Evolutionary conservation across 2,113 vertebrate genomes (phyloP).

Genomic region (Apodemus speciosus): DNA sequence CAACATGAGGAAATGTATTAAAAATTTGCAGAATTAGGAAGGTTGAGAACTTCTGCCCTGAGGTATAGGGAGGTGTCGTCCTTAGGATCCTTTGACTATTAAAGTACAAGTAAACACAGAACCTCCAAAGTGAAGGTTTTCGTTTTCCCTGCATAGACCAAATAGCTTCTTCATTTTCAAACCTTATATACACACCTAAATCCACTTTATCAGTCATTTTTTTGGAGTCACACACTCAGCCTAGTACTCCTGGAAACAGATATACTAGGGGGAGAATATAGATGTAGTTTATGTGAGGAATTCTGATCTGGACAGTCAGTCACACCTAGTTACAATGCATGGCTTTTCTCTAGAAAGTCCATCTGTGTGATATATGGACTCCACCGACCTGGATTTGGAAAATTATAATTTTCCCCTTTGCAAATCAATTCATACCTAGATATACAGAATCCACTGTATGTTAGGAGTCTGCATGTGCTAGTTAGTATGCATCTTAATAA

Average conservation of each 20-base stretch:
- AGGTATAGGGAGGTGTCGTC: not conserved
- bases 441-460: not conserved
- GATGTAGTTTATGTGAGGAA: fast-evolving
- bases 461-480: not conserved
- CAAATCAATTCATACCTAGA: not conserved
- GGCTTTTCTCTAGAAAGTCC: not conserved
- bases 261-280: not conserved
- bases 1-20: not conserved
- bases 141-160: not conserved
- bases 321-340: not conserved
- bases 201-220: not conserved
- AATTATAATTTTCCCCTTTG: not conserved
- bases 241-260: not conserved
- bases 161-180: not conserved
- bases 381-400: not conserved
- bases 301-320: not conserved
- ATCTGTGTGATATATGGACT: not conserved
- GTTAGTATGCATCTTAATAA: not conserved
- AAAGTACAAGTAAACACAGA: not conserved
- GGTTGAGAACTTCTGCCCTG: not conserved
- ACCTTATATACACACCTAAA: not conserved
- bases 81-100: not conserved
- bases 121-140: not conserved
- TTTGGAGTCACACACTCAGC: fast-evolving
- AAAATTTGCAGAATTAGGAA: not conserved